A percentile compares a stretch with the other conserved stretches of the same genome.
phyloP scores from a whole-genome alignment of 2,797 vertebrate species.

The Petrocephalus schoutedeni region DNA sequence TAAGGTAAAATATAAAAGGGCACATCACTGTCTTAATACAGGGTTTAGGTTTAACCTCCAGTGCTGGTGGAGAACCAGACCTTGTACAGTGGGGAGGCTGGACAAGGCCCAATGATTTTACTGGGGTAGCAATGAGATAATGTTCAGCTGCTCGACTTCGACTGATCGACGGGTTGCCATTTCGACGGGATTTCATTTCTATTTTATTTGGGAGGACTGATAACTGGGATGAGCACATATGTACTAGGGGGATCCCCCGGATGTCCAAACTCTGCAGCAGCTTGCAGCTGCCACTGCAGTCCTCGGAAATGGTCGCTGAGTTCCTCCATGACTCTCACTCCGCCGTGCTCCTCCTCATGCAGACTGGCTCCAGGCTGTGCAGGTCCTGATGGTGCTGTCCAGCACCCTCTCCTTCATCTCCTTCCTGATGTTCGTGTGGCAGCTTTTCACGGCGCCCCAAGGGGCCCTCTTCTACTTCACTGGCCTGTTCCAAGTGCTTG shows the following conservation, averaged over 20 bases:
- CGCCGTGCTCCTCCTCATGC: background rate
- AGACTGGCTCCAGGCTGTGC: conserved; percentile 80
- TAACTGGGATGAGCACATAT: too few species aligned
- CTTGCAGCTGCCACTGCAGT: background rate
- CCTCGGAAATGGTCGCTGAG: background rate
- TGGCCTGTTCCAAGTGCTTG: conserved; percentile 75
- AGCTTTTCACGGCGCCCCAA: conserved; percentile 71
- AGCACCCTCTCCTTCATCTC: conserved; percentile 76
- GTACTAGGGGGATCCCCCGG: background rate
- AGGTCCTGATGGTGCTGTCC: conserved; percentile 78
- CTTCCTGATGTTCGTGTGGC: conserved; percentile 77
- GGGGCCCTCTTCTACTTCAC: conserved; percentile 83
- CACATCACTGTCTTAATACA: background rate
- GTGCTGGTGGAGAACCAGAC: background rate
- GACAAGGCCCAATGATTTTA: background rate
- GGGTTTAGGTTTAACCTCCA: background rate
- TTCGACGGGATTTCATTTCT: background rate
- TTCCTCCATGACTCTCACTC: background rate
- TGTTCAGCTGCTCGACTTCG: background rate
- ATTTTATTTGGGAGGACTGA: background rate
- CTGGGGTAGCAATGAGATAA: background rate
- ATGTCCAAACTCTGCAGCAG: background rate
- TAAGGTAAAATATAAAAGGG: background rate
- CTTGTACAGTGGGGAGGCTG: background rate
- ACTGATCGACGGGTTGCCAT: background rate